phyloP scores from a whole-genome alignment of 2,113 vertebrate genomes.

The Carassius auratus region DNA sequence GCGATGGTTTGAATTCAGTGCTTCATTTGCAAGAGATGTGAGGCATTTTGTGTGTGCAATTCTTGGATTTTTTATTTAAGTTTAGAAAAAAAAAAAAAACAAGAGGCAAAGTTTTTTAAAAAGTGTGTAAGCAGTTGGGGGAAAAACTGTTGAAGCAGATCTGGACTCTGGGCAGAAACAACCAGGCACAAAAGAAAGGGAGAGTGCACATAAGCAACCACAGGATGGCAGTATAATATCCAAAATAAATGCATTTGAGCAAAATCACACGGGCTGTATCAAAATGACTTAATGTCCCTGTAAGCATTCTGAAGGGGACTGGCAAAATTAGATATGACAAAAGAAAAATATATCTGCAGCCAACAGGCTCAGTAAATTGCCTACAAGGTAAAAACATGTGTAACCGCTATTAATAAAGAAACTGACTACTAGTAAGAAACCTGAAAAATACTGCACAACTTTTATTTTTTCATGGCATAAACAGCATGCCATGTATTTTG shows the following conservation, averaged over 20 bases:
- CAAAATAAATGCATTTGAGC: neutral
- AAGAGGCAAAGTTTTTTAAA: too few relatives aligned
- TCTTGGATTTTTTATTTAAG: too few relatives aligned
- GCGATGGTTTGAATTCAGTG: too few relatives aligned
- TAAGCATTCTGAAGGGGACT: neutral
- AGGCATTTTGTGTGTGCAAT: too few relatives aligned
- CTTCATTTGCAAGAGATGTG: too few relatives aligned
- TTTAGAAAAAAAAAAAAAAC: too few relatives aligned
- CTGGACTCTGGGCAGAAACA: neutral
- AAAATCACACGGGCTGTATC: neutral
- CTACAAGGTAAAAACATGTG: neutral
- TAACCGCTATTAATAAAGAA: neutral
- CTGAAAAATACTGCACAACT: neutral
- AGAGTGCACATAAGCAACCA: neutral
- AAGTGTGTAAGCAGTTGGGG: too few relatives aligned
- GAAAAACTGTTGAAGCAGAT: neutral
- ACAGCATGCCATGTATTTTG: neutral
- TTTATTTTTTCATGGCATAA: neutral
- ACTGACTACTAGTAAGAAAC: neutral
- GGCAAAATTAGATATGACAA: neutral
- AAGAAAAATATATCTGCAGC: neutral
- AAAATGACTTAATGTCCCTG: neutral
- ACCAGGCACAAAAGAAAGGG: neutral
- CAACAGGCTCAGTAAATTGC: neutral
- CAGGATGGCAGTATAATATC: constrained; percentile 33